phyloP scores from a whole-genome alignment of 2,888 invertebrate genomes.

The Embidobia sp. region DNA sequence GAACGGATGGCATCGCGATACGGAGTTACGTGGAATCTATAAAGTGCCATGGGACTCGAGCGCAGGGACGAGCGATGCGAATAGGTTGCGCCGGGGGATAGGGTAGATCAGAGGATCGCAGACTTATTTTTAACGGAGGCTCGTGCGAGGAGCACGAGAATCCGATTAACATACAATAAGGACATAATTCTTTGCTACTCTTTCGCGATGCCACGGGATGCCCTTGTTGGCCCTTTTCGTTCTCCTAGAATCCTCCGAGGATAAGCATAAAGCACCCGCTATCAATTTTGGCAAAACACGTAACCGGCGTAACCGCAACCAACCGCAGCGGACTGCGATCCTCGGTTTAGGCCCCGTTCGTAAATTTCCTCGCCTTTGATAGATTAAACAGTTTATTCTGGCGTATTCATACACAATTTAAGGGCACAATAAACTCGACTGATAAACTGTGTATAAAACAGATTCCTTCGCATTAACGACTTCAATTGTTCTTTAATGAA shows the following conservation, averaged over 20 bases:
- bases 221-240: constrained; percentile 69
- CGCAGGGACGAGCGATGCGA: constrained; percentile 33
- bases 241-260: constrained; percentile 57
- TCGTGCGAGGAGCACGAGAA: constrained; percentile 70
- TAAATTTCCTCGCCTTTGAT: constrained; percentile 3
- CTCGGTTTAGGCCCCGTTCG: neutral
- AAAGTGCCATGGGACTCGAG: constrained; percentile 59
- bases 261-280: constrained; percentile 28
- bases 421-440: no score
- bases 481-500: no score
- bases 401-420: no score
- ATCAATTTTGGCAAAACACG: constrained; percentile 42
- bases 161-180: constrained; percentile 80
- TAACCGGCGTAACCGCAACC: no score
- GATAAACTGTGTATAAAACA: no score
- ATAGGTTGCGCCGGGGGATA: constrained; percentile 17
- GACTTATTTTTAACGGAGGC: constrained; percentile 73
- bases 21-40: constrained; percentile 54
- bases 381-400: no score
- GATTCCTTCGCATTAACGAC: no score
- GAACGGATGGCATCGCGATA: constrained; percentile 57
- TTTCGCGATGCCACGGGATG: constrained; percentile 62
- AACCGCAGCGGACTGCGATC: no score
- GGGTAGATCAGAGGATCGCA: constrained; percentile 66
- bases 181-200: constrained; percentile 77